Evolutionary conservation across 2,113 vertebrate species (phyloP), one percentile per base, ranked within the genome.

Genomic region (Aegithalos caudatus): DNA sequence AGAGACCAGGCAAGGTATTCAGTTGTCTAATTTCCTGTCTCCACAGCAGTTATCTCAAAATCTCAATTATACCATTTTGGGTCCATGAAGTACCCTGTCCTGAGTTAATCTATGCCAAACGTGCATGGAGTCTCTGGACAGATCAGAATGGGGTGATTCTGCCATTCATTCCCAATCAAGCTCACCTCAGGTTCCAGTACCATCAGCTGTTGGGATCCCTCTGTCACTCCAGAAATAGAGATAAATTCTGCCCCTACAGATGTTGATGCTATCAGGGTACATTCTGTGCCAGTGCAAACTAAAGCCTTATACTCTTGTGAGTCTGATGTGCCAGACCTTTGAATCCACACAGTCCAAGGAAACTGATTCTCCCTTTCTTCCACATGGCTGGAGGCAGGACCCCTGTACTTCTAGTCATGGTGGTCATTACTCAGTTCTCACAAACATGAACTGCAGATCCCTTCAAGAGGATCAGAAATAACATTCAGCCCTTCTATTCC

Each of bases 61-160:
- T 5, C 21, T 12, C 12, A 44, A 3, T 1, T 0, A 29, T 60
- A 24, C 10, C 21, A 11, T 42, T 25, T 37, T 44, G 56, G 2
- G 25, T 61, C 38, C 13, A 25, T 53, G 38, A 61, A 71, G 21
- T 37, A 53, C 5, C 7, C 17, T 31, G 27, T 37, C 3, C 57
- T 62, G 33, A 37, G 38, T 3, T 31, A 37, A 18, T 62, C 47
- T 53, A 3, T 45, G 9, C 11, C 21, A 33, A 62, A 14, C 17
- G 24, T 18, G 7, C 57, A 62, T 4, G 4, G 33, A 27, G 17
- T 19, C 47, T 53, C 33, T 31, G 10, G 33, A 6, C 15, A 9
- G 7, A 9, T 31, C 25, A 37, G 6, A 54, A 20, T 22, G 33
- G 7, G 14, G 3, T 44, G 17, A 4, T 72, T 70, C 24, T 83